Percentiles rank a stretch among this genome's conserved stretches.
phyloP scores from a whole-genome alignment of 2,113 vertebrate species.

The Phainopepla nitens region DNA sequence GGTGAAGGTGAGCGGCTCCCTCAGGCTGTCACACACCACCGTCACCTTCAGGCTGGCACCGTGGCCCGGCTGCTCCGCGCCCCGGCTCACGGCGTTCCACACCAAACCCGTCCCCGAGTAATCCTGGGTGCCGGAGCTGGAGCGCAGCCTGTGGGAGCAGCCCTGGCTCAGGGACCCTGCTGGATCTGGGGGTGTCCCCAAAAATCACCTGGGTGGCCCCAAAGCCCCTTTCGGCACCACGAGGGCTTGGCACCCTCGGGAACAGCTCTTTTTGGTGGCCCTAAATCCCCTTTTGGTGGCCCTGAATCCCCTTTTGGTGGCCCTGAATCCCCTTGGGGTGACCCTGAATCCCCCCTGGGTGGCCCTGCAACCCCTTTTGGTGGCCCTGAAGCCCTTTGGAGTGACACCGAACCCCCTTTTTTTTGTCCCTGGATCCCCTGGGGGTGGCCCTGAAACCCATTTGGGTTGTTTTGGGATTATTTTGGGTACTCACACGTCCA shows the following conservation, averaged over 20 bases:
- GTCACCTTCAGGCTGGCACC: slow-evolving; percentile 89
- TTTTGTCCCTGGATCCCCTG: not conserved
- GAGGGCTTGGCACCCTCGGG: not conserved
- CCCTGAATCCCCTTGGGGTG: not conserved
- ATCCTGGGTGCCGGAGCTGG: slow-evolving; percentile 71
- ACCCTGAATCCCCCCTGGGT: rapidly evolving
- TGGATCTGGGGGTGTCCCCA: no score
- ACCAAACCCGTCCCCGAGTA: slow-evolving; percentile 80
- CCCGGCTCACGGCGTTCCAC: slow-evolving; percentile 82
- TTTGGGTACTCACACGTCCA: slow-evolving; percentile 85
- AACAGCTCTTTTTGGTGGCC: not conserved
- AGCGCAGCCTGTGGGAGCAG: slow-evolving; percentile 76
- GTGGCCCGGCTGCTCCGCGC: slow-evolving; percentile 82
- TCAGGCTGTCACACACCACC: slow-evolving; percentile 78
- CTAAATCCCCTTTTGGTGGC: rapidly evolving
- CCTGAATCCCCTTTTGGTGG: no score
- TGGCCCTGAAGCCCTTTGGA: not conserved
- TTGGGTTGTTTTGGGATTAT: no score
- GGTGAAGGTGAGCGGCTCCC: slow-evolving; percentile 91
- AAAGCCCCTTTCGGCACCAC: not conserved
- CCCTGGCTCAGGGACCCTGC: not conserved
- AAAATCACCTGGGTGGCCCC: rapidly evolving
- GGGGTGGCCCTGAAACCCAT: no score
- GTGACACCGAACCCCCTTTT: not conserved
- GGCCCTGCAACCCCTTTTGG: not conserved